phyloP scores from a whole-genome alignment of 2,113 vertebrate species.

The Phrynosoma platyrhinos region DNA sequence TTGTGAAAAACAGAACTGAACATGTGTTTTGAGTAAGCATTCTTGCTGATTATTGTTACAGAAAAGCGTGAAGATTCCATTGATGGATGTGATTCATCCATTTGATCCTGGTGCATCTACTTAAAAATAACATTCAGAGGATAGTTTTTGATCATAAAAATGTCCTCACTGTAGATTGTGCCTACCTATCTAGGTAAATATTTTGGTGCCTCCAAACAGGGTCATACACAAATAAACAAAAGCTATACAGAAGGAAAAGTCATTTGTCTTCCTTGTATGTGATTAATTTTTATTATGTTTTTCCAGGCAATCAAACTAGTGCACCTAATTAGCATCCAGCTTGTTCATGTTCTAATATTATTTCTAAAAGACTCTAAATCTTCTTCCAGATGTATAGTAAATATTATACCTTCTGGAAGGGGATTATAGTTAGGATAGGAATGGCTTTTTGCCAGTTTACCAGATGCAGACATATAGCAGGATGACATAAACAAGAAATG shows the following conservation, averaged over 20 bases:
- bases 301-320: slow-evolving; percentile 2
- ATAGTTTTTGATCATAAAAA: not conserved
- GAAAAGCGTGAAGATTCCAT: not conserved
- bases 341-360: not conserved
- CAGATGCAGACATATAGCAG: slow-evolving; percentile 6
- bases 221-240: not conserved
- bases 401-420: slow-evolving; percentile 7
- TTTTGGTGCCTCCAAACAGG: not conserved
- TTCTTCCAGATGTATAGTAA: slow-evolving; percentile 24
- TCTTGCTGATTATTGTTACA: not conserved
- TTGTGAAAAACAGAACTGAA: slow-evolving; percentile 68
- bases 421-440: not conserved
- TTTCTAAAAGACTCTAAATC: slow-evolving; percentile 25
- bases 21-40: slow-evolving; percentile 60
- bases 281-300: slow-evolving; percentile 31
- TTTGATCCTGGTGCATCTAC: not conserved
- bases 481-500: slow-evolving; percentile 24
- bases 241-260: not conserved
- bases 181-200: not conserved
- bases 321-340: slow-evolving; percentile 9
- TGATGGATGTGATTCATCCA: not conserved
- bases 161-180: not conserved
- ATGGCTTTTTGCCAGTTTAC: slow-evolving; percentile 23
- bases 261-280: not conserved
- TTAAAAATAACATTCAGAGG: not conserved